A percentile compares a stretch with the other conserved stretches of the same genome.
These are phyloP conservation scores for Actenoides hombroni DNA, from an alignment of 2,113 vertebrate genomes.

Conservation along the genomic window DNA sequence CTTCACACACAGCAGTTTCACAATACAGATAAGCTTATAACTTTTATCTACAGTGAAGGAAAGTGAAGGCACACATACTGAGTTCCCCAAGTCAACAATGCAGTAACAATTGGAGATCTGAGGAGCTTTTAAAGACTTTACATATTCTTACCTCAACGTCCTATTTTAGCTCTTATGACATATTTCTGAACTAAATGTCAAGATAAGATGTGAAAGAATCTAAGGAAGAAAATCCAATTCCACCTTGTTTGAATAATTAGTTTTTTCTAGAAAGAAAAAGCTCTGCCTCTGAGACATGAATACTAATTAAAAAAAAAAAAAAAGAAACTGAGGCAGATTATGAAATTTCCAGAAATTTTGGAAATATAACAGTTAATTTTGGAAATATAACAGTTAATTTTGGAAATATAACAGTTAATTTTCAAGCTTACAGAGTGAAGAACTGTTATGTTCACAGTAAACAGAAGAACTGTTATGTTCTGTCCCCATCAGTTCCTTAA, in stretches of 20 bases:
- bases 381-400: neutral
- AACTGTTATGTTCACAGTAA: neutral
- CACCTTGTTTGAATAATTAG: neutral
- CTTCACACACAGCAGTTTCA: neutral
- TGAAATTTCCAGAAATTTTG: neutral
- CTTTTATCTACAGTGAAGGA: neutral
- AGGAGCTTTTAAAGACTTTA: neutral
- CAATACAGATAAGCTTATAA: neutral
- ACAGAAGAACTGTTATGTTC: neutral
- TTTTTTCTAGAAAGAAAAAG: neutral
- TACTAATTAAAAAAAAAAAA: neutral
- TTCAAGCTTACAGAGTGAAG: neutral
- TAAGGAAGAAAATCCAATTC: constrained; percentile 4
- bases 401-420: neutral
- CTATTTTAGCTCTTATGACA: neutral
- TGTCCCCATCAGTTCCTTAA: neutral
- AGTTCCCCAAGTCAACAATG: neutral
- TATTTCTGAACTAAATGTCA: constrained; percentile 12
- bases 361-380: neutral
- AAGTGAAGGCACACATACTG: neutral
- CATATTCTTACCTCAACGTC: neutral
- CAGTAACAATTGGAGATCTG: neutral
- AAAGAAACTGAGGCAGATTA: neutral
- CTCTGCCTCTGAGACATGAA: neutral
- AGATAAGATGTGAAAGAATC: neutral